Conservation (phyloP, 2,797 vertebrate genomes). For the Hemibagrus guttatus region DNA sequence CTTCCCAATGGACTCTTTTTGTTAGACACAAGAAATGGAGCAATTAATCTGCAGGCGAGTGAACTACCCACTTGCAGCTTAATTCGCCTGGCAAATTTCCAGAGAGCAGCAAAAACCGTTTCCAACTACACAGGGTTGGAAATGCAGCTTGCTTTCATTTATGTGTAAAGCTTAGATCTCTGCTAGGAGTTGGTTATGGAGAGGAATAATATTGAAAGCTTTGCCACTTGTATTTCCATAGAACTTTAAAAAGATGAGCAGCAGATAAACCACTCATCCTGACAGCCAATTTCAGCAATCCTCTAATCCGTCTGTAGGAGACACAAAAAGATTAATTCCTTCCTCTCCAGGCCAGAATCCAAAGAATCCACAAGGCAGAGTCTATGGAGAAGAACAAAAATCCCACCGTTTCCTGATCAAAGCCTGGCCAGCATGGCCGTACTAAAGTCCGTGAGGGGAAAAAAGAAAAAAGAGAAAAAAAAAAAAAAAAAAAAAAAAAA, state of each 20-base stretch:
- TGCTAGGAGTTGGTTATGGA: neutral
- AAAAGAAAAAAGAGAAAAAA: too few species aligned
- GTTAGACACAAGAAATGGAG: constrained; percentile 3
- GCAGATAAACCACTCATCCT: constrained; percentile 1
- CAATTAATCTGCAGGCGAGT: neutral
- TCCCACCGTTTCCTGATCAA: constrained; percentile 48
- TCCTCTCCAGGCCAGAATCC: neutral
- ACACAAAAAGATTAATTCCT: neutral
- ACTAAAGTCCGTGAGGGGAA: constrained; percentile 23
- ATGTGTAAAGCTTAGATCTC: neutral
- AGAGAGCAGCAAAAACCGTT: neutral
- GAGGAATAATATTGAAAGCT: constrained; percentile 3
- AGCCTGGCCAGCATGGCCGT: constrained; percentile 23
- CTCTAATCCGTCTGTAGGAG: neutral
- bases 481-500: too few species aligned
- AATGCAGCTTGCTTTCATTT: neutral
- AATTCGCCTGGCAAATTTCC: neutral
- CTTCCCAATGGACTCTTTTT: neutral
- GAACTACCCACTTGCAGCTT: neutral
- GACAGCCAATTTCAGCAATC: constrained; percentile 9
- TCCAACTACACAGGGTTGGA: neutral
- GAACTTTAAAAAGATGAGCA: neutral
- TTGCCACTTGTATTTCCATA: neutral
- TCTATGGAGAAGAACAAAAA: constrained; percentile 10
- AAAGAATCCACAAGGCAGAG: neutral